Base-by-base conservation (phyloP, 2,888 invertebrate species). In the Geotrupes spiniger region DNA sequence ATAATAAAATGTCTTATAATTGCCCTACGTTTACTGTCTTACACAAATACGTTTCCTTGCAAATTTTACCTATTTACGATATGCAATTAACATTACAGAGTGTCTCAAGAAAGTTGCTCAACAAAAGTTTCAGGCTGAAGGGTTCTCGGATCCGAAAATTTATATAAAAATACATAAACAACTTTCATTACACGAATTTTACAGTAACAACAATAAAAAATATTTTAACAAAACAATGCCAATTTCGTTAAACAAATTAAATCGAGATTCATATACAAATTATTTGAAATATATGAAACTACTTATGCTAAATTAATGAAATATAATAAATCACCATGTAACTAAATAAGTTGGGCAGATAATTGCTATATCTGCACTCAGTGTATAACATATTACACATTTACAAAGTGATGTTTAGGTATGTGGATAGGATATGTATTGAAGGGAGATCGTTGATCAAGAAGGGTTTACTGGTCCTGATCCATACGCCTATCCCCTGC, bases 401-500 rank as follows among this genome's bases (percentile, higher is more conserved):
- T 27, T 39, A 41, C 29, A 50, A 49, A 49, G 29, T 45, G 33
- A 44, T 50, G 42, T 50, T 36, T 45, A 50, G 40, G 29, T 43
- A 52, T 42, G 37, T 42, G 43, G 46, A 42, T 42, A 46, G 46
- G 43, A 42, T 44, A 52, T 45, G 45, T 42, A 46, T 45, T 26
- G 15, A 36, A 42, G 33, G 46, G 31, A 38, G 15, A 36, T 31
- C 12, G 14, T 33, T 46, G 45, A 38, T 39, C 45, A 17, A 43
- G 42, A 40, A 37, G 27, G 36, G 12, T 48, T 63, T 64, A 65
- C 53, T 68, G 50, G 36, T 64, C 64, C 49, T 62, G 63, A 29
- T 62, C 61, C 58, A 60, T 57, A 41, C 63, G 62, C 43, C 61
- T 54, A 27, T 61, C 63, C 15, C 56, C 56, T 15, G 64, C 39